A percentile compares a stretch with the other conserved stretches of the same genome.
Conservation (phyloP, 2,797 vertebrate species). For the Anguilla pacifica region DNA sequence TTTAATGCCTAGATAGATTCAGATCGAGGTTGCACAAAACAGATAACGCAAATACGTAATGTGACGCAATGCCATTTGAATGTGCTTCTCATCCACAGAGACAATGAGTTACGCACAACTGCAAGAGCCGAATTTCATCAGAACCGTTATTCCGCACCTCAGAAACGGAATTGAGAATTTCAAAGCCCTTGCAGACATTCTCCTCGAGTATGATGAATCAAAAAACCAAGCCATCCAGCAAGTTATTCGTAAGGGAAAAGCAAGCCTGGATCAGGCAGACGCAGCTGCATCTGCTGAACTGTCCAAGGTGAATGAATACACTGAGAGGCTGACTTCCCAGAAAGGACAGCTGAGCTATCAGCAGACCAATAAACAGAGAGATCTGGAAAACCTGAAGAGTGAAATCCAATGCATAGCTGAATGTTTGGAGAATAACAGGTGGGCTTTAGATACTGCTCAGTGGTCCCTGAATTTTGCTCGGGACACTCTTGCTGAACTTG, state of each 20-base stretch:
- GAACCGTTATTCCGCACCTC: background rate
- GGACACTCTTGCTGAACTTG: background rate
- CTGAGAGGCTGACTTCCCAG: background rate
- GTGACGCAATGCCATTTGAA: background rate
- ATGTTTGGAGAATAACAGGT: background rate
- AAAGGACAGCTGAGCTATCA: conserved; percentile 12
- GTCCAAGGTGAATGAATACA: conserved; percentile 19
- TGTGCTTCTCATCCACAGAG: background rate
- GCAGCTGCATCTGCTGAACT: conserved; percentile 6
- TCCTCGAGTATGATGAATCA: background rate
- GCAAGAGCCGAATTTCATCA: background rate
- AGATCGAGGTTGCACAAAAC: too few species aligned
- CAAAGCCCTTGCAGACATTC: background rate
- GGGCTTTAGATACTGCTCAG: background rate
- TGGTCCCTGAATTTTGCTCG: fast-evolving
- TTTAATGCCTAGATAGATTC: too few species aligned
- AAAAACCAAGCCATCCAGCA: background rate
- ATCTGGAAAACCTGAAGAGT: background rate
- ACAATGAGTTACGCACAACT: background rate
- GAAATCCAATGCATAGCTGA: background rate
- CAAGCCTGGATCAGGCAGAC: background rate
- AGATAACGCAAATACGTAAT: background rate
- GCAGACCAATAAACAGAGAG: background rate
- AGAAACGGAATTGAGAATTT: conserved; percentile 2
- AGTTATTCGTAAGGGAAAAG: background rate